Evolutionary conservation across 2,797 vertebrate species (phyloP), one percentile per base, ranked within the genome.

Genomic region (Chromis chromis): DNA sequence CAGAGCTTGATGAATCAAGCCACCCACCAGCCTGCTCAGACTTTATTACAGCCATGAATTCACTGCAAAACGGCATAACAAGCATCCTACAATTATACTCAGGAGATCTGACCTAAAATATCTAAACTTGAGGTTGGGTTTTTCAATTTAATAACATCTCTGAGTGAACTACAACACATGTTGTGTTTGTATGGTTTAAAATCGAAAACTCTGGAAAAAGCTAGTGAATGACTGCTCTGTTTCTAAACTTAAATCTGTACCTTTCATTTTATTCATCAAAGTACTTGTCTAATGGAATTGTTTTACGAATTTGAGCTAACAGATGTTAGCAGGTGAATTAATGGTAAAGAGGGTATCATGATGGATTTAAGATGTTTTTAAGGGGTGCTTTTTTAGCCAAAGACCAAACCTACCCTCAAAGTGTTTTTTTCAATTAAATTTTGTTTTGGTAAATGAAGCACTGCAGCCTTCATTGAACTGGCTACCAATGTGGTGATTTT

Each of bases 11-110:
- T 81, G 74, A 85, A 89, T 87, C 82, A 82, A 89, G 74, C 91
- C 92, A 91, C 90, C 91, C 92, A 91, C 90, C 85, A 82, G 75
- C 76, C 87, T 85, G 80, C 82, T 81, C 79, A 57, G 21, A 81
- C 82, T 76, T 89, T 65, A 86, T 65, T 48, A 70, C 65, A 25
- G 69, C 12, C 17, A n/a, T 67, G 58, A 78, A 61, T 65, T 82
- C 21, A 27, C 39, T 73, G 75, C 65, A 72, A 65, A 28, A 73
- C 25, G 44, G 12, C 49, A 10, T 36, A 71, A 73, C 40, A 40
- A 70, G 60, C 8, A 39, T 57, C 25, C 16, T n/a, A 33, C 31
- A 56, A n/a, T 28, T 66, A 46, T 3, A 63, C 11, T 19, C 10
- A 1, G 9, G 13, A 25, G 28, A 31, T 72, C 80, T 77, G 0